Conservation (phyloP, 2,888 invertebrate genomes). For the Pachymerium ferrugineum region DNA sequence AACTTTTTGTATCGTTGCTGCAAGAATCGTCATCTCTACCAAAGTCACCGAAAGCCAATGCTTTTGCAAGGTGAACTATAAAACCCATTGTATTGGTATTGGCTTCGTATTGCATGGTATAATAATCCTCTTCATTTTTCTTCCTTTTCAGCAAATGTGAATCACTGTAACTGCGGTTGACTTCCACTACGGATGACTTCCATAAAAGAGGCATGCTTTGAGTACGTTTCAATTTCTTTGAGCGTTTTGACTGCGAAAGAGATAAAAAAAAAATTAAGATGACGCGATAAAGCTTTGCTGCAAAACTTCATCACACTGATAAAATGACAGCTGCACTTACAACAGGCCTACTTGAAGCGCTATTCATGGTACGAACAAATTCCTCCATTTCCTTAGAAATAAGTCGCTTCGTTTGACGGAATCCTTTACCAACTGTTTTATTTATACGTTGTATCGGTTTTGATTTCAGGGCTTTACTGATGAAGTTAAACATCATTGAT, state of each 20-base stretch:
- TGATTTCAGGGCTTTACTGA: conserved; percentile 40
- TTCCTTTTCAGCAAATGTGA: neutral
- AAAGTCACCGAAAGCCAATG: conserved; percentile 34
- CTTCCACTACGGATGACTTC: neutral
- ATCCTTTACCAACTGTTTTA: conserved; percentile 34
- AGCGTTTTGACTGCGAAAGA: conserved; percentile 1
- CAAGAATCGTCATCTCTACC: neutral
- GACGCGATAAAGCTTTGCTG: neutral
- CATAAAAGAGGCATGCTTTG: conserved; percentile 18
- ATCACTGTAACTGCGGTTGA: conserved; percentile 11
- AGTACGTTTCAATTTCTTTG: conserved; percentile 30
- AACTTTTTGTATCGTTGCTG: neutral
- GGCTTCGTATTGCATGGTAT: conserved; percentile 29
- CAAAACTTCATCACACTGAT: neutral
- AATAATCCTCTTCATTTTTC: conserved; percentile 1
- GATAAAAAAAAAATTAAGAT: neutral
- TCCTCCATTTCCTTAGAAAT: conserved; percentile 36
- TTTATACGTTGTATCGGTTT: conserved; percentile 36
- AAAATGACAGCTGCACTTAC: neutral
- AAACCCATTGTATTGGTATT: conserved; percentile 34
- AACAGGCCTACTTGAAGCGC: neutral
- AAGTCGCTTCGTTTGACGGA: conserved; percentile 34
- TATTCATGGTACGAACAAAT: conserved; percentile 35
- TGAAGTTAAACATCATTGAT: conserved; percentile 59
- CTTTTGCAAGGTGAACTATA: conserved; percentile 36